Percentiles rank a stretch among this genome's conserved stretches.
Conservation (phyloP, 2,797 vertebrate genomes). For the Kryptopterus vitreolus region DNA sequence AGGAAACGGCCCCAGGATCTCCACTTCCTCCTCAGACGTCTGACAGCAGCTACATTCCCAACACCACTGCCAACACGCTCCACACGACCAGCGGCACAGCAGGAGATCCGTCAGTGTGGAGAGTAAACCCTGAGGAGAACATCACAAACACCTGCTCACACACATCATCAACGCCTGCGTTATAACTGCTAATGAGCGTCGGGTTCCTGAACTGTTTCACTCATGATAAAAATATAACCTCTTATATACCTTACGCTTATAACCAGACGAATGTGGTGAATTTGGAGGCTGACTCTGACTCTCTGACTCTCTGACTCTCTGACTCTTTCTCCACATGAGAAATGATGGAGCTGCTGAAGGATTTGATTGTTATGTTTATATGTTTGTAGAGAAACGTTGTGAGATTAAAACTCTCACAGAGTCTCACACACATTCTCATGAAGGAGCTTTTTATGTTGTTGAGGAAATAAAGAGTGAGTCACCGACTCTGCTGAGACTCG, state of each 20-base stretch:
- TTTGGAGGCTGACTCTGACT: too few species aligned
- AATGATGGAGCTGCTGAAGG: too few species aligned
- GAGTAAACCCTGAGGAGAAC: conserved; percentile 74
- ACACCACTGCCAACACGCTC: conserved; percentile 82
- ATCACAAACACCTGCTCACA: background rate
- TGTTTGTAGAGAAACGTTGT: background rate
- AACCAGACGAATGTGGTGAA: too few species aligned
- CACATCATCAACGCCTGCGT: background rate
- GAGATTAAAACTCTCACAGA: background rate
- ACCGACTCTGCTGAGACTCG: background rate
- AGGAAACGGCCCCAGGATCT: conserved; percentile 88
- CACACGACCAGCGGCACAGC: conserved; percentile 83
- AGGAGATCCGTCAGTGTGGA: conserved; percentile 82
- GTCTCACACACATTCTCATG: background rate
- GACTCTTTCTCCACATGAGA: too few species aligned
- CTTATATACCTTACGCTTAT: too few species aligned
- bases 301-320: too few species aligned
- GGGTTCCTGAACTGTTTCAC: too few species aligned
- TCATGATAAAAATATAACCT: too few species aligned
- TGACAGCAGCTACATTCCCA: conserved; percentile 84
- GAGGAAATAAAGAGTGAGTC: conserved; percentile 1
- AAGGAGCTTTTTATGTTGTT: background rate
- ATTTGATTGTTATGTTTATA: background rate
- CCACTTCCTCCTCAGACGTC: conserved; percentile 84
- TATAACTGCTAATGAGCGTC: background rate